Conservation (phyloP, 2,113 vertebrate species). For the Ochotona curzoniae region DNA sequence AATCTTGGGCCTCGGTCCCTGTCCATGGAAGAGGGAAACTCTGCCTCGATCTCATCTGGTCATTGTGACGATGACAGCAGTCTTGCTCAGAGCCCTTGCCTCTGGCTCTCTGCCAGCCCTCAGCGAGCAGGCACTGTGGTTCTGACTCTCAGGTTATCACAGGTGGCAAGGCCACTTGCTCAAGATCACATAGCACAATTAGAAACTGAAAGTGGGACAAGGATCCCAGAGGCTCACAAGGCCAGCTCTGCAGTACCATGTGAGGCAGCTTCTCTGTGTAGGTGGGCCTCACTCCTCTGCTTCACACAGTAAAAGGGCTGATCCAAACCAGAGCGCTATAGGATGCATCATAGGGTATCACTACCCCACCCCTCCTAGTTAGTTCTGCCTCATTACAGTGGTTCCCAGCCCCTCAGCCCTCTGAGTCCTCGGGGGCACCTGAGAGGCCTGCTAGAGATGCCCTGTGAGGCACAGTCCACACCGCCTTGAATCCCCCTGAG, state of each 20-base stretch:
- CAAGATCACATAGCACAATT: not conserved
- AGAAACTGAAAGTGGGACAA: not conserved
- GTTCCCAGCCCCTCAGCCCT: not conserved
- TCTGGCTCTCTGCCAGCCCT: not conserved
- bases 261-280: not conserved
- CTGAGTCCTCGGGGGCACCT: not conserved
- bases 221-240: not conserved
- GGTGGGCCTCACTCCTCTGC: not conserved
- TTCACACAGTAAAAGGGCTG: not conserved
- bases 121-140: not conserved
- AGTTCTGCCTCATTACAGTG: not conserved
- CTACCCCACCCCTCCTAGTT: accelerated
- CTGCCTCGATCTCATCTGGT: not conserved
- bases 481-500: not conserved
- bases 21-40: accelerated
- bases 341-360: not conserved
- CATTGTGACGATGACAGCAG: not conserved
- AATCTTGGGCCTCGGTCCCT: not conserved
- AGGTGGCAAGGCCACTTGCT: not conserved
- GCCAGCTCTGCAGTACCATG: not conserved
- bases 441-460: not conserved
- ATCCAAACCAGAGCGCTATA: too few relatives aligned
- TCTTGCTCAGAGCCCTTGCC: not conserved
- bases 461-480: not conserved
- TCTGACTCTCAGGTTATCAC: not conserved